These are phyloP conservation scores for Altica lythri DNA, from an alignment of 2,888 invertebrate genomes.

Conservation along the genomic window DNA sequence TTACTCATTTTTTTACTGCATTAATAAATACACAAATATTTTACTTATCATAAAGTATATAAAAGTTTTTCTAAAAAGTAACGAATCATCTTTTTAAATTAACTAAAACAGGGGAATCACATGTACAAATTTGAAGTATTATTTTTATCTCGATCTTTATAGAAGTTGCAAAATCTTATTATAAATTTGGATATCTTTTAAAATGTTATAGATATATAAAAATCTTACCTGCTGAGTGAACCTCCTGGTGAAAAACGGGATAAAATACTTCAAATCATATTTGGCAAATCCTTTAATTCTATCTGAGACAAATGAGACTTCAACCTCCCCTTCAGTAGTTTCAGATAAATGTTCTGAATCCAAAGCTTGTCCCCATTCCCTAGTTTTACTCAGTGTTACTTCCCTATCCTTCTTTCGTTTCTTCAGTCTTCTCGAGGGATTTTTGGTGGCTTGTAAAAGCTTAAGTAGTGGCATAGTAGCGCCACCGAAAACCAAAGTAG, in stretches of 20 bases:
- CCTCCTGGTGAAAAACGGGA: slow-evolving; percentile 93
- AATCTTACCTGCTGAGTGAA: slow-evolving; percentile 84
- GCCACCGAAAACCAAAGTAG: slow-evolving; percentile 93
- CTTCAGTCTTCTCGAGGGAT: slow-evolving; percentile 62
- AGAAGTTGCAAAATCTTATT: too few species aligned
- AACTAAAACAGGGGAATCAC: too few species aligned
- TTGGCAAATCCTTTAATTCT: slow-evolving; percentile 86
- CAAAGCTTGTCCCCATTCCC: slow-evolving; percentile 95
- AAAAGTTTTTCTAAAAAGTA: too few species aligned
- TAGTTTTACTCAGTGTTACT: slow-evolving; percentile 94
- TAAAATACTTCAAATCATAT: slow-evolving; percentile 90
- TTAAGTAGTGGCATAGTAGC: slow-evolving; percentile 97
- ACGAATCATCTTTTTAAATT: too few species aligned
- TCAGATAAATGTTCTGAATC: slow-evolving; percentile 93
- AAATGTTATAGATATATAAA: too few species aligned
- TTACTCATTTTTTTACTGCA: too few species aligned
- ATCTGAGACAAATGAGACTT: slow-evolving; percentile 82
- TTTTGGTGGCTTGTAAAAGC: slow-evolving; percentile 76
- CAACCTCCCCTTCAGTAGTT: slow-evolving; percentile 90
- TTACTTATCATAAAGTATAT: too few species aligned
- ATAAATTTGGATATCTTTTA: too few species aligned
- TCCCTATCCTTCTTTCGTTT: slow-evolving; percentile 68
- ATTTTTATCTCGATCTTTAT: too few species aligned
- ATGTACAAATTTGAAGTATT: too few species aligned
- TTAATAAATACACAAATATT: too few species aligned